These are phyloP conservation scores for Gambusia holbrooki DNA, from an alignment of 2,113 vertebrate species.

Conservation along the genomic window DNA sequence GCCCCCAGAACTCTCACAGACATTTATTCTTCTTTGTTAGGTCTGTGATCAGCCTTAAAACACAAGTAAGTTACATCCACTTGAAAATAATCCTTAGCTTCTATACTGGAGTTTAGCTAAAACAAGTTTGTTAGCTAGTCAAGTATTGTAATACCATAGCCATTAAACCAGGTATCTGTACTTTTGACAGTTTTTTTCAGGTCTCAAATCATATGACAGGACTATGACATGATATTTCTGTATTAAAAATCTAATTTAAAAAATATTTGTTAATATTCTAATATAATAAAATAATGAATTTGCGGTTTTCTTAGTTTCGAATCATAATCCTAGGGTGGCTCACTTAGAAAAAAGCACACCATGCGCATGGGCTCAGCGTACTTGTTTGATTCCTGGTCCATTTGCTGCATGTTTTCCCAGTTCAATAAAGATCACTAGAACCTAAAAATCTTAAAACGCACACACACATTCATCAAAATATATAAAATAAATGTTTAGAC, in stretches of 20 bases:
- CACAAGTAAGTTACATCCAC: not conserved
- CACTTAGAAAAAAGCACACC: too few species aligned
- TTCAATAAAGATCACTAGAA: too few species aligned
- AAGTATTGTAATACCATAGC: not conserved
- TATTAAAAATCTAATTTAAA: not conserved
- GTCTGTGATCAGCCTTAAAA: not conserved
- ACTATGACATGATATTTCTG: not conserved
- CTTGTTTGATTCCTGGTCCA: too few species aligned
- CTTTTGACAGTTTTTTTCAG: not conserved
- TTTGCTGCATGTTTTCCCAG: too few species aligned
- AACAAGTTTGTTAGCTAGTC: not conserved
- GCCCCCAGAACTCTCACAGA: constrained; percentile 25
- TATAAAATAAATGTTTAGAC: too few species aligned
- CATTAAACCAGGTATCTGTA: not conserved
- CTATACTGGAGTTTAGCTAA: not conserved
- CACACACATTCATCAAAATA: too few species aligned
- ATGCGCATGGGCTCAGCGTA: too few species aligned
- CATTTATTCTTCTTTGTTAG: not conserved
- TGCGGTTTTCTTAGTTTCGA: too few species aligned
- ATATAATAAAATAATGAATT: too few species aligned
- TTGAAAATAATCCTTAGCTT: not conserved
- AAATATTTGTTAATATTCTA: not conserved
- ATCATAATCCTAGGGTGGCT: too few species aligned
- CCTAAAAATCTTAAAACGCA: too few species aligned
- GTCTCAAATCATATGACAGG: not conserved